Evolutionary conservation across 2,113 vertebrate genomes (phyloP).

Genomic region (Psophia crepitans): DNA sequence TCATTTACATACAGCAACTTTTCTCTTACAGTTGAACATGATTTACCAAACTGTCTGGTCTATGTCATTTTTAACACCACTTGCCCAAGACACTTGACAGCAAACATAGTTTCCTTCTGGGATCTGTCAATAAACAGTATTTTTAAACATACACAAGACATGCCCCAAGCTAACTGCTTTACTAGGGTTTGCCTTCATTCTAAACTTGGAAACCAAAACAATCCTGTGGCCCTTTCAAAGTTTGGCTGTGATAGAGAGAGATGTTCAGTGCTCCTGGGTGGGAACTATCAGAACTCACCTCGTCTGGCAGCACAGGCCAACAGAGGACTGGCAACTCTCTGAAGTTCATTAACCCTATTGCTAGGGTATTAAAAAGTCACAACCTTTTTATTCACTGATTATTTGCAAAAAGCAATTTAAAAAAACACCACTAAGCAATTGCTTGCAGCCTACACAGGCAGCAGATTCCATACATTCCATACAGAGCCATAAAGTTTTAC

Average conservation of each 20-base stretch:
- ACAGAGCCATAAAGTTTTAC: not conserved
- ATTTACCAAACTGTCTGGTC: not conserved
- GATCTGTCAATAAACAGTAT: not conserved
- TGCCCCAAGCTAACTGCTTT: not conserved
- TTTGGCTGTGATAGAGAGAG: not conserved
- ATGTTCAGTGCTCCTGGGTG: not conserved
- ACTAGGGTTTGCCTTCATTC: not conserved
- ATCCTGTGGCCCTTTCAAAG: not conserved
- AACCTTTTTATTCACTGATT: not conserved
- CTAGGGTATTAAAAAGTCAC: not conserved
- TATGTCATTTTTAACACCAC: not conserved
- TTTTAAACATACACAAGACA: not conserved
- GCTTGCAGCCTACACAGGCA: not conserved
- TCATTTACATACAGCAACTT: not conserved
- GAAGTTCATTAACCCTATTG: not conserved
- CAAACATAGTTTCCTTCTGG: not conserved
- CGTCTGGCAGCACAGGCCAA: not conserved
- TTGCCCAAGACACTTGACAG: not conserved
- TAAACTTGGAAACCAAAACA: not conserved
- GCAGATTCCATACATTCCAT: not conserved
- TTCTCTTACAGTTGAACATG: not conserved
- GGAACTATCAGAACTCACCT: not conserved
- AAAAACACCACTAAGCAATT: not conserved
- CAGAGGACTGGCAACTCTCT: not conserved
- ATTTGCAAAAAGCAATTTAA: not conserved